These are phyloP conservation scores for Crioceris asparagi DNA, from an alignment of 2,888 invertebrate genomes.

Conservation along the genomic window DNA sequence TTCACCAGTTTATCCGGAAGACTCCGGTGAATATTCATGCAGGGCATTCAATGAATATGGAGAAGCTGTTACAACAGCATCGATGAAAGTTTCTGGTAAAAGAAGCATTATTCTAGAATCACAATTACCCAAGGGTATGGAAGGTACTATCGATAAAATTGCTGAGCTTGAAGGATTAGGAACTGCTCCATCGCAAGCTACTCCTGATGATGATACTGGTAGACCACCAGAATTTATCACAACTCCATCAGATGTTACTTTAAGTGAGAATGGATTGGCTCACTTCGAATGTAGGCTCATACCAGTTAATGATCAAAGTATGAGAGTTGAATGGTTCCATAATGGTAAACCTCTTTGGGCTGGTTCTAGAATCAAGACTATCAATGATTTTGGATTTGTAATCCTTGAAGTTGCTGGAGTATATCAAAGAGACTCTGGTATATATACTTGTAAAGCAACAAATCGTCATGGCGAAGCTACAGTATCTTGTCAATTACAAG, in stretches of 20 bases:
- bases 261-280: conserved; percentile 79
- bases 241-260: conserved; percentile 70
- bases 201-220: conserved; percentile 71
- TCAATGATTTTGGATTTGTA: conserved; percentile 95
- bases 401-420: conserved; percentile 92
- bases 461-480: conserved; percentile 86
- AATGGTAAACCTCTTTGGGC: conserved; percentile 88
- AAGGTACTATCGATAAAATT: conserved; percentile 86
- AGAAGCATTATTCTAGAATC: conserved; percentile 85
- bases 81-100: conserved; percentile 85
- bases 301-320: conserved; percentile 84
- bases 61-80: conserved; percentile 80
- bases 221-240: conserved; percentile 86
- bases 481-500: conserved; percentile 77
- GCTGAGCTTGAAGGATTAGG: conserved; percentile 84
- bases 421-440: conserved; percentile 84
- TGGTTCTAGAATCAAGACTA: conserved; percentile 88
- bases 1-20: conserved; percentile 92
- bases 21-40: conserved; percentile 86
- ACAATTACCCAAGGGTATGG: conserved; percentile 87
- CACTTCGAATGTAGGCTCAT: conserved; percentile 86
- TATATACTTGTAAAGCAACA: conserved; percentile 86
- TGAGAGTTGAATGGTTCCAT: conserved; percentile 96
- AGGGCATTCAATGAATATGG: conserved; percentile 82
- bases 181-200: conserved; percentile 51